Conservation (phyloP, 2,888 invertebrate species). For the Apamea monoglypha region DNA sequence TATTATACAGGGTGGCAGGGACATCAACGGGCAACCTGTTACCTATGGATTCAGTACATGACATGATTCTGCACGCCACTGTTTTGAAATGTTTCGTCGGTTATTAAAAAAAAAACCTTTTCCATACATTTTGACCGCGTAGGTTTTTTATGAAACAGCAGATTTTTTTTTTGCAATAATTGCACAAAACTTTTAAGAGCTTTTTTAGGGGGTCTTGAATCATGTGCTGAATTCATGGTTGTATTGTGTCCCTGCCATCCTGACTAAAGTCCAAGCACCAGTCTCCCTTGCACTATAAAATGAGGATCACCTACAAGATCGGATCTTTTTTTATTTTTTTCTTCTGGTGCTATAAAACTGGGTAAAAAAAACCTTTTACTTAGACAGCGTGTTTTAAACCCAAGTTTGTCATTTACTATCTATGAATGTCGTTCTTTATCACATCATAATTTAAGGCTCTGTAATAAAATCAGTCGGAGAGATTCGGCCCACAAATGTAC, state of each 20-base stretch:
- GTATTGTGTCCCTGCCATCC: neutral
- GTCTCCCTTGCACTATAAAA: slow-evolving; percentile 1
- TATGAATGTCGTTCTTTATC: slow-evolving; percentile 41
- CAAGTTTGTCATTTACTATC: slow-evolving; percentile 31
- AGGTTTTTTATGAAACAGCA: neutral
- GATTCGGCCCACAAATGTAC: slow-evolving; percentile 2
- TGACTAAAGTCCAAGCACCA: neutral
- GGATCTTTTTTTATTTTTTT: neutral
- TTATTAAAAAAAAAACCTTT: no score
- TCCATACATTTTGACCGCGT: no score
- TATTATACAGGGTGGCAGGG: no score
- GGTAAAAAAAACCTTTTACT: slow-evolving; percentile 27
- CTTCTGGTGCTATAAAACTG: slow-evolving; percentile 25
- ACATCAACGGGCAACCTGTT: no score
- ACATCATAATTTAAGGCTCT: slow-evolving; percentile 30
- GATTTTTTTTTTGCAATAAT: no score
- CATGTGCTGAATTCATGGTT: neutral
- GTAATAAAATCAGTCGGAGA: slow-evolving; percentile 47
- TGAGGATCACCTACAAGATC: neutral
- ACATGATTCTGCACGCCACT: no score
- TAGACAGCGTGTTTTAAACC: slow-evolving; percentile 18
- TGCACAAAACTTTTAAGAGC: no score
- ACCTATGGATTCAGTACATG: no score
- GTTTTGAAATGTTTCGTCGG: no score
- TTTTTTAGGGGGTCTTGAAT: no score